These are phyloP conservation scores for Myiotriccus ornatus DNA, from an alignment of 2,797 vertebrate genomes.

Conservation along the genomic window DNA sequence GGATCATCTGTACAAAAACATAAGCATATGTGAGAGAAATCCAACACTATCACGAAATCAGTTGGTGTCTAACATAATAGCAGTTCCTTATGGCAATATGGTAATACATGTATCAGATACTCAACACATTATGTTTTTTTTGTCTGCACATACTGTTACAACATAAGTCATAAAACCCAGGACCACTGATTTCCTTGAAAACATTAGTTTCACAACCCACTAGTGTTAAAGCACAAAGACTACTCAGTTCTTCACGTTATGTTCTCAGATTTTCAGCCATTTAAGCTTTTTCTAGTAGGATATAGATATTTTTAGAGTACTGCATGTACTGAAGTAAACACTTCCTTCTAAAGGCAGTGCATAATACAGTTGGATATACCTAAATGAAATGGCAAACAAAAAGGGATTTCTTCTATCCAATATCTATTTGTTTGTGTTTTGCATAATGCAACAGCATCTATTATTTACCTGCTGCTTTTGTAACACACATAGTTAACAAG, in stretches of 20 bases:
- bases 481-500: neutral
- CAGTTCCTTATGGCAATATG: conserved; percentile 79
- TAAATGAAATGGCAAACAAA: neutral
- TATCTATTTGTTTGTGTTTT: neutral
- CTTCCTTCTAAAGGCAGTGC: neutral
- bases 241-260: neutral
- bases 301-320: neutral
- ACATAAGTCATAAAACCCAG: conserved; percentile 42
- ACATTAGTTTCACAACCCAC: neutral
- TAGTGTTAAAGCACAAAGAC: neutral
- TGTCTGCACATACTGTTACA: conserved; percentile 72
- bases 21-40: conserved; percentile 84
- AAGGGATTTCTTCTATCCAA: neutral
- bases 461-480: neutral
- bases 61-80: conserved; percentile 79
- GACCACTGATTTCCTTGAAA: conserved; percentile 36
- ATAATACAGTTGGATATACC: neutral
- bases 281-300: neutral
- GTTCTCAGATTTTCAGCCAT: neutral
- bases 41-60: conserved; percentile 80
- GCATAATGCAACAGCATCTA: neutral
- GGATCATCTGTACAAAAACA: conserved; percentile 82
- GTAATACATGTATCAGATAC: conserved; percentile 76
- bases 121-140: conserved; percentile 74
- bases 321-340: neutral